Conservation (phyloP, 2,888 invertebrate species). For the Melikaiella ostensackeni region DNA sequence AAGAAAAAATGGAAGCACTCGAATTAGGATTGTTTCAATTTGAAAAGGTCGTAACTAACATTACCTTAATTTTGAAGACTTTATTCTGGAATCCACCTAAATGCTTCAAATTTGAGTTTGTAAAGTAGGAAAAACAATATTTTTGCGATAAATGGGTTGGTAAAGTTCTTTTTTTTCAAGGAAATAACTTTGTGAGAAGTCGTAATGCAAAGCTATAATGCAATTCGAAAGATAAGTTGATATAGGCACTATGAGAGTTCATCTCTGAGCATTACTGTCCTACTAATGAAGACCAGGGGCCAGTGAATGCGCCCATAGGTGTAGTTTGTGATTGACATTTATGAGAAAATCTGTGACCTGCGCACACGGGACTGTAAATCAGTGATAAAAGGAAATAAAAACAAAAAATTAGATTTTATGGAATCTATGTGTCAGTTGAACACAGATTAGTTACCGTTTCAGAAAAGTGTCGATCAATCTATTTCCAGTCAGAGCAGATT, state of each 20-base stretch:
- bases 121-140: too few relatives aligned
- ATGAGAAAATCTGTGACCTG: slow-evolving; percentile 1
- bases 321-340: slow-evolving; percentile 25
- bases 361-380: neutral
- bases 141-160: too few relatives aligned
- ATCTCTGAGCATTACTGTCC: slow-evolving; percentile 1
- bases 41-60: too few relatives aligned
- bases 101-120: too few relatives aligned
- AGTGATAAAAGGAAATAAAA: neutral
- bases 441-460: neutral
- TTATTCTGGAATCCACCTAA: too few relatives aligned
- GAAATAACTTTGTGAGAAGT: neutral
- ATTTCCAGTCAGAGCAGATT: neutral
- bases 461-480: neutral
- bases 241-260: neutral
- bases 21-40: too few relatives aligned
- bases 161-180: neutral
- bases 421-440: neutral
- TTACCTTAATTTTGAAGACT: too few relatives aligned
- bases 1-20: too few relatives aligned
- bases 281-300: slow-evolving; percentile 4
- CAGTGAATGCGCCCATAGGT: slow-evolving; percentile 11
- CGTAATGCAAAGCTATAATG: neutral
- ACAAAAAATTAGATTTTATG: slow-evolving; percentile 9
- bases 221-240: slow-evolving; percentile 11